These are phyloP conservation scores for Octopus sinensis DNA, from an alignment of 1,140 invertebrate genomes.

Conservation along the genomic window DNA sequence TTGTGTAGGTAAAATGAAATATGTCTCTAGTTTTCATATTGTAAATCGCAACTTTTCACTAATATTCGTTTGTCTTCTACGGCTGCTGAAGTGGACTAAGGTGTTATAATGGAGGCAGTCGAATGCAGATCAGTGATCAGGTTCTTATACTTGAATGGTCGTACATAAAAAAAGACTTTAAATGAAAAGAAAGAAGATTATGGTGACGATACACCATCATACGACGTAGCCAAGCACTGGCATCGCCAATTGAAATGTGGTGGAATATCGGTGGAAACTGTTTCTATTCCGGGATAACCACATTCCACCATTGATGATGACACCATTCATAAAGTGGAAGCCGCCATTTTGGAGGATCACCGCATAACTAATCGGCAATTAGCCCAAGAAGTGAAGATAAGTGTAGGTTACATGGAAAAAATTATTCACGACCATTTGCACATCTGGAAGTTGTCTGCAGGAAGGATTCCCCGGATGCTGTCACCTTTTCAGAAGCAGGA, in stretches of 20 bases:
- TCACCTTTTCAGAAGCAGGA: background rate
- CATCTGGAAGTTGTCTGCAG: background rate
- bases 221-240: background rate
- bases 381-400: background rate
- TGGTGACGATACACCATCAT: background rate
- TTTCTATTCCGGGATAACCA: background rate
- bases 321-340: background rate
- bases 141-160: background rate
- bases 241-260: background rate
- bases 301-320: background rate
- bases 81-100: background rate
- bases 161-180: background rate
- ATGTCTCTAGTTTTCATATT: background rate
- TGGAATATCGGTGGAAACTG: background rate
- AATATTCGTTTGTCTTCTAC: background rate
- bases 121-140: background rate
- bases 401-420: background rate
- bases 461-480: background rate
- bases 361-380: background rate
- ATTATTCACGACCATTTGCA: conserved; percentile 1
- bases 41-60: background rate
- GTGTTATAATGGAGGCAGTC: background rate
- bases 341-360: background rate
- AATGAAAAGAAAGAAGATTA: background rate
- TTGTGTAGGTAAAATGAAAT: background rate